Evolutionary conservation across 1,140 invertebrate species (phyloP).

Genomic region (Planococcus citri): DNA sequence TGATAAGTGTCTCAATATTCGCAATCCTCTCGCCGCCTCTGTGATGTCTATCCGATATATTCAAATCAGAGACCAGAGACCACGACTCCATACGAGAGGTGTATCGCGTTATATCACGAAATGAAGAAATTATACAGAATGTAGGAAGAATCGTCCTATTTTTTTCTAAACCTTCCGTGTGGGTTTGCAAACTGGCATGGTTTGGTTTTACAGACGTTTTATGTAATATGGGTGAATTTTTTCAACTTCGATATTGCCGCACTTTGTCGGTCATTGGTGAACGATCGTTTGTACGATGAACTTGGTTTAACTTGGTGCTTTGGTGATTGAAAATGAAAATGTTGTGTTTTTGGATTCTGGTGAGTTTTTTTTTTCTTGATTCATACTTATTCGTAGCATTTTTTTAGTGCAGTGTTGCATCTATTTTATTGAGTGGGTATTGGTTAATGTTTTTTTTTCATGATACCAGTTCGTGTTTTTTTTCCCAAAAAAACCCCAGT

Average conservation of each 20-base stretch:
- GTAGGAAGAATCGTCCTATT: slow-evolving; percentile 2
- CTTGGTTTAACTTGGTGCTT: neutral
- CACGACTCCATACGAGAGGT: no score
- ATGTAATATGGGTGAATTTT: neutral
- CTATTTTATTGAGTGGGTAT: no score
- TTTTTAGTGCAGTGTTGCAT: no score
- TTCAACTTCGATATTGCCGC: neutral
- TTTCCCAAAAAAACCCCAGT: no score
- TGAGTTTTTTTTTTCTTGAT: neutral
- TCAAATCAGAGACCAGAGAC: no score
- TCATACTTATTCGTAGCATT: no score
- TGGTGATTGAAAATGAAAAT: neutral
- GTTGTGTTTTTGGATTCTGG: neutral
- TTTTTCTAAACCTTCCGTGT: neutral
- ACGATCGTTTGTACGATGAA: neutral
- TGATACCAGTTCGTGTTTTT: no score
- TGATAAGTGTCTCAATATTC: no score
- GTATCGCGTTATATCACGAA: neutral
- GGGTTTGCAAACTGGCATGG: neutral
- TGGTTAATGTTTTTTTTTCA: no score
- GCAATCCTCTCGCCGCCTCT: no score
- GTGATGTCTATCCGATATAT: no score
- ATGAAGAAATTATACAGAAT: neutral
- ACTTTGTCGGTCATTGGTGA: neutral
- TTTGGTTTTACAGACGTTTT: neutral